These are phyloP conservation scores for Aphelocoma coerulescens DNA, from an alignment of 2,113 vertebrate genomes.

Conservation along the genomic window DNA sequence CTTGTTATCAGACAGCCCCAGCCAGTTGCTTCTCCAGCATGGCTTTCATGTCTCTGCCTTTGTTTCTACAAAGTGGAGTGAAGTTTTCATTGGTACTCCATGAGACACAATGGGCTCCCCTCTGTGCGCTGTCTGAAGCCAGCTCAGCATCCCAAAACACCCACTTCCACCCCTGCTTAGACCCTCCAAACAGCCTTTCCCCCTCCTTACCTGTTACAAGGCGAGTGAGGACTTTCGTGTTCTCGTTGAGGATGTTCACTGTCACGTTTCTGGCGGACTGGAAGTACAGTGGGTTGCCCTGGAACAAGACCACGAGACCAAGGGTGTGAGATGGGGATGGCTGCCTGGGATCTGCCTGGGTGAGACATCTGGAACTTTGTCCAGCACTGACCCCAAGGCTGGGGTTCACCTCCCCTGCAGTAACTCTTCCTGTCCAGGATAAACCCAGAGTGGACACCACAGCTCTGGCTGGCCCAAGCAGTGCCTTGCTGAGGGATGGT, in stretches of 20 bases:
- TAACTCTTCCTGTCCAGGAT: not conserved
- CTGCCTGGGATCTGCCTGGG: not conserved
- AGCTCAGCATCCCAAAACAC: not conserved
- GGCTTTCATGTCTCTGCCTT: not conserved
- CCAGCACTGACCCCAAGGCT: not conserved
- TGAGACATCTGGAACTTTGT: not conserved
- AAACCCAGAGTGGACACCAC: not conserved
- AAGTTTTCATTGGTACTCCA: constrained; percentile 2
- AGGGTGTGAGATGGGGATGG: not conserved
- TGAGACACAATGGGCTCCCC: not conserved
- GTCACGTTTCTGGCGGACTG: constrained; percentile 97
- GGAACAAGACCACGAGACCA: constrained; percentile 54
- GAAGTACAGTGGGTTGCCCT: constrained; percentile 94
- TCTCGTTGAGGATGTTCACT: constrained; percentile 90
- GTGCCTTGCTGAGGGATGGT: not conserved
- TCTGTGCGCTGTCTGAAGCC: not conserved
- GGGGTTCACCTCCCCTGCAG: not conserved
- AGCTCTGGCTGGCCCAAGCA: not conserved
- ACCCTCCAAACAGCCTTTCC: not conserved
- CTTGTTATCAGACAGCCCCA: not conserved
- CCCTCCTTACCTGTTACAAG: constrained; percentile 88
- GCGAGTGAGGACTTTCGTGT: constrained; percentile 91
- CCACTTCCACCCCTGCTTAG: not conserved
- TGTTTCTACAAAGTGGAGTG: not conserved
- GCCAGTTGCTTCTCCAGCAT: not conserved